A percentile compares a stretch with the other conserved stretches of the same genome.
Evolutionary conservation across 2,113 vertebrate genomes (phyloP).

Genomic region (Oxyruncus cristatus): DNA sequence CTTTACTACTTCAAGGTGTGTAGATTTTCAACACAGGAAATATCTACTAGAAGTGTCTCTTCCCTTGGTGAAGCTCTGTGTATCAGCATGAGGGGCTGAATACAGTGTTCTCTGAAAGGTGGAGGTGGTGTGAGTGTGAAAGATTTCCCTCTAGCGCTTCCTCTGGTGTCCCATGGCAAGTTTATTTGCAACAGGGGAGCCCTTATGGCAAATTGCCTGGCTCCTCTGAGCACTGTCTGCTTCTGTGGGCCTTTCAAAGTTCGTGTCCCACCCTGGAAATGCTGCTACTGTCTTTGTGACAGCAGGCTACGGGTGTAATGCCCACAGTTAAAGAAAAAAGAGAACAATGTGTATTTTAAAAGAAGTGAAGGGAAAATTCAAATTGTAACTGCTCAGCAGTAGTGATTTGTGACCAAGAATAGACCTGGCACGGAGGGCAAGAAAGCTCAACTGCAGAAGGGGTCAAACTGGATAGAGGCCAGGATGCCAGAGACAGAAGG

Average conservation of each 20-base stretch:
- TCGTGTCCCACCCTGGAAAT: not conserved
- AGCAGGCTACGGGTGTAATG: not conserved
- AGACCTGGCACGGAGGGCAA: not conserved
- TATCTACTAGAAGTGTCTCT: fast-evolving
- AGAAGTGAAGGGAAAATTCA: not conserved
- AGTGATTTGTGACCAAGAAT: not conserved
- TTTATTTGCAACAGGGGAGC: not conserved
- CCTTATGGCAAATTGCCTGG: fast-evolving
- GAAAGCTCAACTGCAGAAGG: not conserved
- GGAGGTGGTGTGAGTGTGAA: not conserved
- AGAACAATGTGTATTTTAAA: not conserved
- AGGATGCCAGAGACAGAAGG: not conserved
- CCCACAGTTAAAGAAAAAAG: not conserved
- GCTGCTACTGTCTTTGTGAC: not conserved
- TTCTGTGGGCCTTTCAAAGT: fast-evolving
- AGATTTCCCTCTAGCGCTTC: not conserved
- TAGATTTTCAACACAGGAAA: not conserved
- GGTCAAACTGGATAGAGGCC: not conserved
- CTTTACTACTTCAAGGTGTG: not conserved
- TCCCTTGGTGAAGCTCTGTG: not conserved
- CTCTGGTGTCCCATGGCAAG: not conserved
- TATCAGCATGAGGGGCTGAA: not conserved
- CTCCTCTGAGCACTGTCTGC: not conserved
- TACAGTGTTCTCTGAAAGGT: not conserved
- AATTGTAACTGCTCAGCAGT: not conserved